Conservation (phyloP, 2,888 invertebrate species). For the Melikaiella ostensackeni region DNA sequence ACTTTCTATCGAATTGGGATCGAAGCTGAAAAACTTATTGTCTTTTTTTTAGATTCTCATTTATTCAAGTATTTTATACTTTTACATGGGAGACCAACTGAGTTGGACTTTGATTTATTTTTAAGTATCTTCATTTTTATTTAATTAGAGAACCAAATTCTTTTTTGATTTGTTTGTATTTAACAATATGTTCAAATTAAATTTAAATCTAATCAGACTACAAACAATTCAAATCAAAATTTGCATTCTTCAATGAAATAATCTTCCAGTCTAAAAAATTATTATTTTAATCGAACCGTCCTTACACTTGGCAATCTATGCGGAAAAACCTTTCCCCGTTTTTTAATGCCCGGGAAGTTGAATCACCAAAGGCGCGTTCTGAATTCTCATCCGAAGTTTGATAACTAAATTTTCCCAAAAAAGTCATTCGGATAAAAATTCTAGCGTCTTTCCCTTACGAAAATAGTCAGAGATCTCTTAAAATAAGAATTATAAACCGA, state of each 20-base stretch:
- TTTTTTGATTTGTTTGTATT: not conserved
- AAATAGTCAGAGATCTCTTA: not conserved
- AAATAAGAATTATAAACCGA: not conserved
- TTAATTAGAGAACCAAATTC: not conserved
- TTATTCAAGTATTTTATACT: not conserved
- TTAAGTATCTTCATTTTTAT: slow-evolving; percentile 8
- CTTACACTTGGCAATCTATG: not conserved
- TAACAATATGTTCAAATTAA: not conserved
- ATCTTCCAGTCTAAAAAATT: not conserved
- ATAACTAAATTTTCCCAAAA: not conserved
- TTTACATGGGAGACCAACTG: not conserved
- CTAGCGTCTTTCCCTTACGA: not conserved
- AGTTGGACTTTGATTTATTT: not conserved
- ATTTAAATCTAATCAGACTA: not conserved
- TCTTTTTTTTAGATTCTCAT: slow-evolving; percentile 3
- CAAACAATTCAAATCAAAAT: not conserved
- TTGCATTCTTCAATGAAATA: not conserved
- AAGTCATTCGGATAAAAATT: not conserved
- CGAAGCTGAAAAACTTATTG: slow-evolving; percentile 2
- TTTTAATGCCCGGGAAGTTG: slow-evolving; percentile 17
- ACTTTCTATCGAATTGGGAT: not conserved
- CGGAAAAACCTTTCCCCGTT: not conserved
- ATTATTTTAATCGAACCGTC: not conserved
- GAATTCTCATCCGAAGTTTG: not conserved
- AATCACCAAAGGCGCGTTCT: not conserved